phyloP scores from a whole-genome alignment of 2,113 vertebrate genomes.

The Okapia johnstoni region DNA sequence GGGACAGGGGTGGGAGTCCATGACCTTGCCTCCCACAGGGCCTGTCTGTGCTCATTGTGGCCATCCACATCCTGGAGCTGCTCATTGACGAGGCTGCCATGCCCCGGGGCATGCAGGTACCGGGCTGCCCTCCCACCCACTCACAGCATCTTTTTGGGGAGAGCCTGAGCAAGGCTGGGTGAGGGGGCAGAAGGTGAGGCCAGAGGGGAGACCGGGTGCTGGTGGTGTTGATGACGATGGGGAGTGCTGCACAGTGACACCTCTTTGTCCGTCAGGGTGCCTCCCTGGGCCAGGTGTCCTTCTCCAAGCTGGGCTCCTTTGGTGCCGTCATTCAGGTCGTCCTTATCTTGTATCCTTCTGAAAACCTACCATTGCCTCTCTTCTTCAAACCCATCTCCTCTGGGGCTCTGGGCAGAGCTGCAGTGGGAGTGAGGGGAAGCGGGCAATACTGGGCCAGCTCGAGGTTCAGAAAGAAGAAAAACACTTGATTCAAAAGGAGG shows the following conservation, averaged over 20 bases:
- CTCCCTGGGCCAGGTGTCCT: constrained; percentile 92
- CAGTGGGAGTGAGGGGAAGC: background rate
- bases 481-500: background rate
- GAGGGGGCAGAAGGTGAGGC: background rate
- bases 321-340: constrained; percentile 94
- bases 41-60: constrained; percentile 93
- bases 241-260: background rate
- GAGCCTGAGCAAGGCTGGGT: background rate
- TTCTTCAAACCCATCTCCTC: background rate
- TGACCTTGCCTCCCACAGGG: constrained; percentile 80
- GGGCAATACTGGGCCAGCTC: background rate
- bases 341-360: constrained; percentile 97
- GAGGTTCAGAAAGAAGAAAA: constrained; percentile 22
- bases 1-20: background rate
- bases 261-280: constrained; percentile 81
- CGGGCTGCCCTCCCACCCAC: background rate
- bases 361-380: background rate
- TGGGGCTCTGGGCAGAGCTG: background rate
- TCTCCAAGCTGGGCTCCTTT: constrained; percentile 94
- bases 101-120: constrained; percentile 95
- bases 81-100: constrained; percentile 94
- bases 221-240: background rate
- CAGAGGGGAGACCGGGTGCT: background rate
- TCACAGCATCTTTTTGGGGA: background rate
- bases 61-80: constrained; percentile 94